phyloP scores from a whole-genome alignment of 2,113 vertebrate species.

The Trinectes maculatus region DNA sequence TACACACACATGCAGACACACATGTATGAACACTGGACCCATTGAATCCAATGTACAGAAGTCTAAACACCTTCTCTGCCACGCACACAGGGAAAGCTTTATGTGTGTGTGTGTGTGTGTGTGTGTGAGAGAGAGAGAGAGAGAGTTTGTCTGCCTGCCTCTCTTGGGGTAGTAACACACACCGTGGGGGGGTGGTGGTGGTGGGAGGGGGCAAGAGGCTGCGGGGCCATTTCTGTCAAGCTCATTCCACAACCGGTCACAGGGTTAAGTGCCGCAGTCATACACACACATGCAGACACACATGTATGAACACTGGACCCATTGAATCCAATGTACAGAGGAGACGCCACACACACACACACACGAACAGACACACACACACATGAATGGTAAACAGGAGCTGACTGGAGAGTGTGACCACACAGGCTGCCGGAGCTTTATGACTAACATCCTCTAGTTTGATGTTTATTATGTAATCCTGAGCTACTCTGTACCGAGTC shows the following conservation, averaged over 20 bases:
- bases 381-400: conserved; percentile 34
- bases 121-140: too few relatives aligned
- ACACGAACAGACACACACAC: conserved; percentile 43
- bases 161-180: conserved; percentile 76
- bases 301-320: conserved; percentile 71
- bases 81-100: conserved; percentile 35
- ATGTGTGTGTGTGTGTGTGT: conserved; percentile 54
- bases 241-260: conserved; percentile 75
- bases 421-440: conserved; percentile 66
- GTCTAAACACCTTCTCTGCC: conserved; percentile 79
- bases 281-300: conserved; percentile 60
- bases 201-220: conserved; percentile 36
- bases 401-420: conserved; percentile 71
- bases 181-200: conserved; percentile 22
- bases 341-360: conserved; percentile 60
- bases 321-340: conserved; percentile 69
- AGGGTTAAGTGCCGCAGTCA: conserved; percentile 78
- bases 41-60: conserved; percentile 71
- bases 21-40: conserved; percentile 70
- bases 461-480: conserved; percentile 24
- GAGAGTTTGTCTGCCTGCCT: conserved; percentile 54
- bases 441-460: conserved; percentile 35
- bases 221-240: conserved; percentile 62
- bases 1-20: conserved; percentile 58
- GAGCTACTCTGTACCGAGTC: conserved; percentile 22